These are phyloP conservation scores for Myotis planiceps DNA, from an alignment of 2,797 vertebrate genomes.

Conservation along the genomic window DNA sequence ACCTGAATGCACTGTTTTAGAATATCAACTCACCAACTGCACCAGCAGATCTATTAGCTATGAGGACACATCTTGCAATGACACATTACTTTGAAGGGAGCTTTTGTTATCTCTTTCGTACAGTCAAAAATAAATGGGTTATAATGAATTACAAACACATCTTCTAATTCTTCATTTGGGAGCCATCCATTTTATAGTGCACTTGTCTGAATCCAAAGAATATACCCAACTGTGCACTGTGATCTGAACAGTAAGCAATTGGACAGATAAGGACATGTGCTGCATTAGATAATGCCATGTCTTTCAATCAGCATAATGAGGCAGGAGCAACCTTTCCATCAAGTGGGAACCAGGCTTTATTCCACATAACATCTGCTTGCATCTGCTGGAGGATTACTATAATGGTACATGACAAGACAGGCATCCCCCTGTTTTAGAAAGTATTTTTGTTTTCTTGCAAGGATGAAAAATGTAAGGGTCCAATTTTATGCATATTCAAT, in stretches of 20 bases:
- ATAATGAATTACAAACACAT: constrained; percentile 53
- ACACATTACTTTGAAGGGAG: constrained; percentile 21
- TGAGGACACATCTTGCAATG: not conserved
- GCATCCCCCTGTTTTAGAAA: not conserved
- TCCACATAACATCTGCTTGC: not conserved
- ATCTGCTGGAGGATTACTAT: not conserved
- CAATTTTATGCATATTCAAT: not conserved
- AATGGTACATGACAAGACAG: constrained; percentile 49
- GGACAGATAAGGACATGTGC: constrained; percentile 19
- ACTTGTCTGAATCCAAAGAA: constrained; percentile 56
- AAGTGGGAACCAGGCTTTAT: constrained; percentile 54
- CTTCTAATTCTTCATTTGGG: constrained; percentile 73
- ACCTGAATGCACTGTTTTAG: not conserved
- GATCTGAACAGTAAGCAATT: constrained; percentile 61
- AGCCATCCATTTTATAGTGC: constrained; percentile 66
- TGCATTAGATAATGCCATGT: constrained; percentile 64
- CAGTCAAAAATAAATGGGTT: constrained; percentile 49
- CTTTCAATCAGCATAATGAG: constrained; percentile 17
- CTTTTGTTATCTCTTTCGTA: constrained; percentile 35
- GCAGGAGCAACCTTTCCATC: constrained; percentile 29
- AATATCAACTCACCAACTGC: not conserved
- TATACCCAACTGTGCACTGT: constrained; percentile 46
- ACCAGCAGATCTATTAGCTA: not conserved
- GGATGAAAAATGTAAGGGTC: not conserved
- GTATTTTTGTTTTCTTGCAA: not conserved